Evolutionary conservation across 2,797 vertebrate genomes (phyloP).

Genomic region (Semotilus atromaculatus): DNA sequence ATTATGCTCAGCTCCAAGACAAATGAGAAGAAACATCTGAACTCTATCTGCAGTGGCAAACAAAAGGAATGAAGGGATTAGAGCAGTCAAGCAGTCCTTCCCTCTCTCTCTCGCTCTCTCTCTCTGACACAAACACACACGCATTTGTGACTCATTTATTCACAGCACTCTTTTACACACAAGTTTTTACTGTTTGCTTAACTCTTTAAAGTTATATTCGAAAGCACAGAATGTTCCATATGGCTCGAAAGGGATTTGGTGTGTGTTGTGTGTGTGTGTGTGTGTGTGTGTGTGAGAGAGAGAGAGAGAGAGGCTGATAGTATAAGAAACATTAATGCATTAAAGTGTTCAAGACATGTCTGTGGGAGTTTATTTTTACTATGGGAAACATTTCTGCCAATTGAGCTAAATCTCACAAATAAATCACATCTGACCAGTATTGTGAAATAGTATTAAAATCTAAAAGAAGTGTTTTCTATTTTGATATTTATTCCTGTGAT

Average conservation of each 20-base stretch:
- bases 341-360: neutral
- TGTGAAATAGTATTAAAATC: too few relatives aligned
- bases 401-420: too few relatives aligned
- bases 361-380: neutral
- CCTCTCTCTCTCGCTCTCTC: constrained; percentile 20
- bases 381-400: neutral
- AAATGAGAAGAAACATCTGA: constrained; percentile 50
- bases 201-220: neutral
- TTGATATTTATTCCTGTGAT: too few relatives aligned
- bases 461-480: too few relatives aligned
- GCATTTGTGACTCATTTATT: neutral
- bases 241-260: neutral
- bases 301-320: neutral
- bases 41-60: constrained; percentile 38
- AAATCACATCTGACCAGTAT: neutral
- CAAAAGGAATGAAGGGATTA: constrained; percentile 47
- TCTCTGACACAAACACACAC: neutral
- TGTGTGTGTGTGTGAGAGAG: neutral
- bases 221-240: neutral
- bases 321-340: neutral
- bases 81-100: constrained; percentile 29
- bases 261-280: neutral
- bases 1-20: constrained; percentile 43
- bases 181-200: constrained; percentile 15
- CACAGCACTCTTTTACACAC: neutral